phyloP scores from a whole-genome alignment of 2,113 vertebrate genomes.

The Rattus rattus region DNA sequence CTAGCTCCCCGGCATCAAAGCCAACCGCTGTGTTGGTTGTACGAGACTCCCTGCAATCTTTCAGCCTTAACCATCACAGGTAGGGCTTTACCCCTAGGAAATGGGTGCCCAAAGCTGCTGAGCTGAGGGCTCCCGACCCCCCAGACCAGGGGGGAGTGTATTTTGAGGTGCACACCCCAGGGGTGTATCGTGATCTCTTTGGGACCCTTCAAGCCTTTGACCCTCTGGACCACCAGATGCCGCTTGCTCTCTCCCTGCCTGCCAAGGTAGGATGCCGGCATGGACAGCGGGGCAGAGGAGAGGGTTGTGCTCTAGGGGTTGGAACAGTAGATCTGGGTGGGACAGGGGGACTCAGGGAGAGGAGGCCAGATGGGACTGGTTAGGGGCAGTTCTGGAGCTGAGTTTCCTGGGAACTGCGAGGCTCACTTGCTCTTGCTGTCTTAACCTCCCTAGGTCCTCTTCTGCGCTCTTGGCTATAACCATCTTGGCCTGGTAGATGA shows the following conservation, averaged over 20 bases:
- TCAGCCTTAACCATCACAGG: background rate
- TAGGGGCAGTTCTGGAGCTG: background rate
- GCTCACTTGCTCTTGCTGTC: background rate
- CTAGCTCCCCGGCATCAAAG: background rate
- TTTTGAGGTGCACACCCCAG: constrained; percentile 84
- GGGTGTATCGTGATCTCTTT: constrained; percentile 86
- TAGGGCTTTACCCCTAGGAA: constrained; percentile 62
- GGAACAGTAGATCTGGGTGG: background rate
- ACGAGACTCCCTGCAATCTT: background rate
- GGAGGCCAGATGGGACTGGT: background rate
- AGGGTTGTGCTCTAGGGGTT: background rate
- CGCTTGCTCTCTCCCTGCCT: constrained; percentile 82
- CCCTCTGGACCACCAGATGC: constrained; percentile 82
- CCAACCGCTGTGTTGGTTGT: background rate
- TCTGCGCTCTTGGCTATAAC: constrained; percentile 85
- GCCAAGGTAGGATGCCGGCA: constrained; percentile 82
- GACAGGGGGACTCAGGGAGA: background rate
- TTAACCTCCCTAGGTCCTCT: constrained; percentile 78
- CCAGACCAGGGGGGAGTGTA: constrained; percentile 85
- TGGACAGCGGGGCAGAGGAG: background rate
- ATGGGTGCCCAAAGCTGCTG: constrained; percentile 74
- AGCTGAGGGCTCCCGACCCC: constrained; percentile 71
- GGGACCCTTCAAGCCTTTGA: constrained; percentile 85
- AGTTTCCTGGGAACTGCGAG: background rate
- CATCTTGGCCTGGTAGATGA: constrained; percentile 86